These are phyloP conservation scores for Podiceps cristatus DNA, from an alignment of 2,113 vertebrate species.

Conservation along the genomic window DNA sequence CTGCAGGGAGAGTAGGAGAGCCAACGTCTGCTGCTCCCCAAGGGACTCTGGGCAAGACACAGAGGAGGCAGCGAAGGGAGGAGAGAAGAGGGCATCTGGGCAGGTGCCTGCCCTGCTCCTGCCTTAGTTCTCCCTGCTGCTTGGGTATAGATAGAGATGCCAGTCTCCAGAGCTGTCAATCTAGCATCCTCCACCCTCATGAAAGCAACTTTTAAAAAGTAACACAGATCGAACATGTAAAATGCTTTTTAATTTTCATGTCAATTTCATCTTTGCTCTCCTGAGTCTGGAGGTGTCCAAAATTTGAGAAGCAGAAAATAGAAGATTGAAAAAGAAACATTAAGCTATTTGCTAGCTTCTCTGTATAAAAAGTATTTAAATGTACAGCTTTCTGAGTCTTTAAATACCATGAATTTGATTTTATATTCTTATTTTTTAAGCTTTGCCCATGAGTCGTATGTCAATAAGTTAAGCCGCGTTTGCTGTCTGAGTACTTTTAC, in stretches of 20 bases:
- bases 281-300: slow-evolving; percentile 61
- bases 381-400: background rate
- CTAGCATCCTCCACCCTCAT: background rate
- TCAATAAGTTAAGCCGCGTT: background rate
- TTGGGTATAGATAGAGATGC: background rate
- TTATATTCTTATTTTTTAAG: background rate
- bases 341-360: slow-evolving; percentile 20
- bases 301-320: slow-evolving; percentile 58
- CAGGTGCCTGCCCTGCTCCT: background rate
- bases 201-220: slow-evolving; percentile 22
- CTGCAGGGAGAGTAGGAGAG: background rate
- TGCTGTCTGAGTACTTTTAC: background rate
- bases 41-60: background rate
- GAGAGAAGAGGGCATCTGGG: background rate
- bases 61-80: background rate
- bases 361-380: slow-evolving; percentile 22
- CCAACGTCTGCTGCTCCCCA: rapidly evolving
- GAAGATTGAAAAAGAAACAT: slow-evolving; percentile 29
- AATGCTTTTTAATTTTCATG: slow-evolving; percentile 62
- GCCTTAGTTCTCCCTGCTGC: background rate
- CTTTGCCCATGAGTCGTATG: background rate
- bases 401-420: background rate
- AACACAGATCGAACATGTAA: slow-evolving; percentile 27
- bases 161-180: slow-evolving; percentile 17
- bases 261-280: slow-evolving; percentile 54